Conservation (phyloP, 2,797 vertebrate genomes). For the Hybognathus amarus region DNA sequence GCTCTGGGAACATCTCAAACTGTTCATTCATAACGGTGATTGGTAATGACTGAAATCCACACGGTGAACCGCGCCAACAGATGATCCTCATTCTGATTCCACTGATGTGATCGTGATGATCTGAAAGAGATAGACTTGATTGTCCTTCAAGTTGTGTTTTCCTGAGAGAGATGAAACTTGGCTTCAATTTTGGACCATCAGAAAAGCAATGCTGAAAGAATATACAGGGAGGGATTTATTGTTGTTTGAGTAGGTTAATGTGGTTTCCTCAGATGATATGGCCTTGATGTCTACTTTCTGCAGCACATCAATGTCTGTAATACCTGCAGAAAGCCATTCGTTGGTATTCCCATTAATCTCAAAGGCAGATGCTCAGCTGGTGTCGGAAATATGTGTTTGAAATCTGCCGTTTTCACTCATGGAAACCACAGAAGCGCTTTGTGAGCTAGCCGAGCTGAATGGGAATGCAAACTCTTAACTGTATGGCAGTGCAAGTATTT, state of each 20-base stretch:
- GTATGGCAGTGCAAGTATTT: background rate
- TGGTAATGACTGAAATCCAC: background rate
- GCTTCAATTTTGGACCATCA: conserved; percentile 10
- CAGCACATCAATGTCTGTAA: background rate
- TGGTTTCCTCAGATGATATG: conserved; percentile 34
- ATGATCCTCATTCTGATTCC: background rate
- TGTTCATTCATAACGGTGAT: background rate
- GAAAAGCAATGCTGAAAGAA: background rate
- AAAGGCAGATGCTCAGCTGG: background rate
- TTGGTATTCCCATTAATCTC: conserved; percentile 21
- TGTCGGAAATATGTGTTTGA: background rate
- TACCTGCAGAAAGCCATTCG: background rate
- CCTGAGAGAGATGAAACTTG: background rate
- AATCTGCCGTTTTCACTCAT: background rate
- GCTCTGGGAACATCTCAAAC: background rate
- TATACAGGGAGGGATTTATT: background rate
- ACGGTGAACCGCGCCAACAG: background rate
- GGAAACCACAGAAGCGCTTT: background rate
- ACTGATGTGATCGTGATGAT: background rate
- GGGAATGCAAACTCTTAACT: background rate
- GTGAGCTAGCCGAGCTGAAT: background rate
- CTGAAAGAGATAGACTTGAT: background rate
- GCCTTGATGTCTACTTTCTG: conserved; percentile 1
- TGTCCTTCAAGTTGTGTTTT: background rate
- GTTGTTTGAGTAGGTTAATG: conserved; percentile 32